Evolutionary conservation across 2,797 vertebrate species (phyloP).

Genomic region (Gouania willdenowi): DNA sequence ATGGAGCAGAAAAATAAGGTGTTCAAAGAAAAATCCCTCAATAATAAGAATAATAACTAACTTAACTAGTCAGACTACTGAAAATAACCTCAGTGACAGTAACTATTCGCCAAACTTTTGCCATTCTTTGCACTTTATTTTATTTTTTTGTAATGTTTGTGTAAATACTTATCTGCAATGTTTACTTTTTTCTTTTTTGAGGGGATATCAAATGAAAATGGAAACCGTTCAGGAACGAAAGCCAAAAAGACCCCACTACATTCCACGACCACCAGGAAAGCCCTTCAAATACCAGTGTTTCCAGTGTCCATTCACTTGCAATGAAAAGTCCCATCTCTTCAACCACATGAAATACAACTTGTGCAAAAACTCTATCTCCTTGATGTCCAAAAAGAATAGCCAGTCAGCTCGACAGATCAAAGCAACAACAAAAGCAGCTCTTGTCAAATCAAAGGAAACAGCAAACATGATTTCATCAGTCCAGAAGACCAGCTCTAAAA

Average conservation of each 20-base stretch:
- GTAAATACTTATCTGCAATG: too few relatives aligned
- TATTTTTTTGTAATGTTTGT: neutral
- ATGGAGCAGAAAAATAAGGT: conserved; percentile 10
- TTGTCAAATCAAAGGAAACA: conserved; percentile 51
- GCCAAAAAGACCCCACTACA: conserved; percentile 97
- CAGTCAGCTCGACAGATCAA: conserved; percentile 78
- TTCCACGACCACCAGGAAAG: conserved; percentile 93
- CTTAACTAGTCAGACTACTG: conserved; percentile 53
- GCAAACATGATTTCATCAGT: conserved; percentile 25
- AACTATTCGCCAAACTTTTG: conserved; percentile 7
- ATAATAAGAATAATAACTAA: conserved; percentile 6
- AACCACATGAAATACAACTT: conserved; percentile 99
- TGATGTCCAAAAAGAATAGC: conserved; percentile 86
- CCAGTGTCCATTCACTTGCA: conserved; percentile 98
- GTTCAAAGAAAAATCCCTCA: conserved; percentile 4
- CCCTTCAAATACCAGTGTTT: conserved; percentile 99
- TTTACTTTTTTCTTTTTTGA: too few relatives aligned
- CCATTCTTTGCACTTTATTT: too few relatives aligned
- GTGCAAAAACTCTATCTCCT: conserved; percentile 95
- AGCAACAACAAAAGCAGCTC: conserved; percentile 46
- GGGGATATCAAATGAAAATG: too few relatives aligned
- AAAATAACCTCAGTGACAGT: conserved; percentile 14
- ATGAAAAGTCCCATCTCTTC: conserved; percentile 97
- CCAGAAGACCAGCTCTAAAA: conserved; percentile 36
- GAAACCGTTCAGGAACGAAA: conserved; percentile 87